Conservation (phyloP, 2,797 vertebrate genomes). For the Tragelaphus eurycerus region DNA sequence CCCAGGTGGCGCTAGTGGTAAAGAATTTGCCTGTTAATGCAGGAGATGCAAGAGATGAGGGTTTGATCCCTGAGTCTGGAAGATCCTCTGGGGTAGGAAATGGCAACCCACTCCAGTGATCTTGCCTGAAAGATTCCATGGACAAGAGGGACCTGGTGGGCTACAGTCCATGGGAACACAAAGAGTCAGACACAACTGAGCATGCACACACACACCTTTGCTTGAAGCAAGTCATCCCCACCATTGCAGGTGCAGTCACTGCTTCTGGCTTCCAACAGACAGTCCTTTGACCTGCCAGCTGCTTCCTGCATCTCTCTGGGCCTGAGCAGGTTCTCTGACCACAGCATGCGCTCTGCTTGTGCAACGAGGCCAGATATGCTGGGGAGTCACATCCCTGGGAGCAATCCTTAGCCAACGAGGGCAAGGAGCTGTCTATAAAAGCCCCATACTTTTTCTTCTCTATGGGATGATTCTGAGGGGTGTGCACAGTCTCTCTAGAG, state of each 20-base stretch:
- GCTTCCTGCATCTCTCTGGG: not conserved
- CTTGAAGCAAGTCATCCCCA: not conserved
- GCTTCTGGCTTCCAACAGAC: not conserved
- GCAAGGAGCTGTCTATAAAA: not conserved
- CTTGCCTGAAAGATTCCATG: not conserved
- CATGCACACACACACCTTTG: not conserved
- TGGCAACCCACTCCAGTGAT: not conserved
- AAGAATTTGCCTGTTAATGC: not conserved
- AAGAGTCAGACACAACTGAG: not conserved
- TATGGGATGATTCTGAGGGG: not conserved
- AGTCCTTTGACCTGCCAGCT: too few relatives aligned
- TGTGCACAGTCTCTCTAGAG: not conserved
- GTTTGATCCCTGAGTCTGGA: not conserved
- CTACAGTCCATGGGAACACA: not conserved
- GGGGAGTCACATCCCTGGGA: not conserved
- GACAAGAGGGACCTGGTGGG: not conserved
- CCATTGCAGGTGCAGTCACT: not conserved
- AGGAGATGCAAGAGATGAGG: not conserved
- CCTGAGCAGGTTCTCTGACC: not conserved
- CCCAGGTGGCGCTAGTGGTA: not conserved
- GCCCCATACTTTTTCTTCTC: not conserved
- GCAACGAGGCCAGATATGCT: not conserved
- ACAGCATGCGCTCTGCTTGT: rapidly evolving
- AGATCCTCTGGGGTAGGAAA: not conserved
- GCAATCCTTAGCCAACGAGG: not conserved